These are phyloP conservation scores for Drosophila prostipennis DNA, from an alignment of 2,888 invertebrate species.

Conservation along the genomic window DNA sequence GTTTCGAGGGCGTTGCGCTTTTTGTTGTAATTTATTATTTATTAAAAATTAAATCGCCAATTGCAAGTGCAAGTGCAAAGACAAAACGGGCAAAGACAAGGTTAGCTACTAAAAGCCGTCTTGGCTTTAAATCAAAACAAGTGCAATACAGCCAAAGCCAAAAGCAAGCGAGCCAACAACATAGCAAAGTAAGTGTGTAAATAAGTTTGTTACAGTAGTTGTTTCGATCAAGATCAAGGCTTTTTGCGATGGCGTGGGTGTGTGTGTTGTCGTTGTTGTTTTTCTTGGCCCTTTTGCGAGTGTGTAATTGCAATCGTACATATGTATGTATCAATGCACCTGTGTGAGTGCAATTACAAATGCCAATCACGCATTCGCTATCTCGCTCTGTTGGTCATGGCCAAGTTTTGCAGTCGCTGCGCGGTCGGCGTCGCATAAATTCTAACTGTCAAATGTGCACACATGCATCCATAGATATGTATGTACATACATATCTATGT, in stretches of 20 bases:
- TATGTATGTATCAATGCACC: not conserved
- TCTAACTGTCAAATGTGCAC: constrained; percentile 62
- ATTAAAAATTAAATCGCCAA: constrained; percentile 11
- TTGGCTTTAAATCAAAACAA: constrained; percentile 76
- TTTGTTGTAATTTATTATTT: not conserved
- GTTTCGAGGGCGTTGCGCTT: not conserved
- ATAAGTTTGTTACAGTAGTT: constrained; percentile 26
- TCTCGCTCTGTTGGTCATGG: constrained; percentile 64
- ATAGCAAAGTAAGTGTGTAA: constrained; percentile 22
- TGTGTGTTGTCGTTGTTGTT: constrained; percentile 48
- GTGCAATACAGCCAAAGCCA: constrained; percentile 67
- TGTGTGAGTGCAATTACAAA: constrained; percentile 51
- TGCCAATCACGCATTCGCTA: constrained; percentile 61
- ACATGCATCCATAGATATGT: not conserved
- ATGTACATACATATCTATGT: too few species aligned
- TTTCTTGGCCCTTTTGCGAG: constrained; percentile 59
- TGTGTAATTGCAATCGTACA: constrained; percentile 13
- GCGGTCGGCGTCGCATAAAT: constrained; percentile 47
- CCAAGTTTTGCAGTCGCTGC: constrained; percentile 33
- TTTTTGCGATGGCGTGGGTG: constrained; percentile 38
- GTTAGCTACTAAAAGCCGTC: constrained; percentile 51
- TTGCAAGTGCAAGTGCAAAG: constrained; percentile 70
- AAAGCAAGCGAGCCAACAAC: constrained; percentile 43
- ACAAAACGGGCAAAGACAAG: constrained; percentile 76
- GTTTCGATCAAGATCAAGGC: constrained; percentile 82